Evolutionary conservation across 2,797 vertebrate genomes (phyloP), one percentile per base, ranked within the genome.

Genomic region (Phrynocephalus forsythii): DNA sequence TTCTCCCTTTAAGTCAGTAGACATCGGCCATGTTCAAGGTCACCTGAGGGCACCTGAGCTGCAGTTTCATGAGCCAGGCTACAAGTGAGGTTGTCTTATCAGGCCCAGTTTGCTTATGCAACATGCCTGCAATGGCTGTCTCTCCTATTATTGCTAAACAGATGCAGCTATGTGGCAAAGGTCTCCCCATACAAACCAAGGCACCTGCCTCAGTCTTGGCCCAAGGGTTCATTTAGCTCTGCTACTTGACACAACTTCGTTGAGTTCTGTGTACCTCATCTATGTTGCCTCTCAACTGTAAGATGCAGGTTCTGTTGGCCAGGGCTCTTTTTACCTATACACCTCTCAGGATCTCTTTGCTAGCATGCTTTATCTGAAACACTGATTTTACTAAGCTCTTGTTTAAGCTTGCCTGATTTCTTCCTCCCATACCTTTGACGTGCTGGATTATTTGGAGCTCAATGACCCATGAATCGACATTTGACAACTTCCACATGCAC

Each of bases 141-240:
- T 10, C 50, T 30, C 50, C 84, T 81, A 78, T 26, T 88, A 83
- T 89, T 22, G 82, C 73, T 85, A 76, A 92, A 90, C 48, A 94
- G 33, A 73, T 7, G 63, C 6, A 83, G 79, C 44, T 90, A 33
- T 26, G 72, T 89, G 82, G 89, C 92, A 95, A 93, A 52, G 18
- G 2, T 86, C 79, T 72, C 76, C 88, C n/a, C 90, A n/a, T 6
- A 80, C 63, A 80, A 89, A 3, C 73, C 16, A 88, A 85, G 24
- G 50, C 50, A 52, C 50, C 50, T 83, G 28, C 0, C 86, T 80
- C 89, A 83, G 69, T 73, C 89, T 89, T 66, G 28, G 68, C 69
- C 85, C 44, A 33, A 1, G 56, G 90, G 91, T 77, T 16, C 87
- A 1, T 6, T 69, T 3, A 66, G 68, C 77, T 6, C 28, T 26